Percentiles rank a stretch among this genome's conserved stretches.
These are phyloP conservation scores for Nannoperca australis DNA, from an alignment of 2,797 vertebrate species.

Conservation along the genomic window DNA sequence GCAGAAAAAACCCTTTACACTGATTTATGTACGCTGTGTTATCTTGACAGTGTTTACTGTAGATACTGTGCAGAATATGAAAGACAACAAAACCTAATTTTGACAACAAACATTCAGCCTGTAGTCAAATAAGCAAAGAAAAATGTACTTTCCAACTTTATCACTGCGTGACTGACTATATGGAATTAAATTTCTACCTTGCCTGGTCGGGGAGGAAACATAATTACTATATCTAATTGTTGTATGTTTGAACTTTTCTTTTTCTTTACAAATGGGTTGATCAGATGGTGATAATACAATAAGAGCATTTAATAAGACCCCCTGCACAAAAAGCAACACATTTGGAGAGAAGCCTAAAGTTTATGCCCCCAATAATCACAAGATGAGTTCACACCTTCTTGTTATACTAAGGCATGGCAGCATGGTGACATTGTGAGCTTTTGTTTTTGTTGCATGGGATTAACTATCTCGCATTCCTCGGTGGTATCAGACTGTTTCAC, in stretches of 20 bases:
- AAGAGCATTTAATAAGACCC: neutral
- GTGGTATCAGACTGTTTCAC: conserved; percentile 35
- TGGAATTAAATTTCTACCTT: conserved; percentile 11
- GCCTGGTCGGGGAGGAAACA: neutral
- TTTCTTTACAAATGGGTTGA: neutral
- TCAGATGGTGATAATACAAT: neutral
- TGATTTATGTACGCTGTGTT: conserved; percentile 29
- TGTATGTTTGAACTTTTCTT: too few species aligned
- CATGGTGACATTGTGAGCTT: conserved; percentile 15
- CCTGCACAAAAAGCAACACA: neutral
- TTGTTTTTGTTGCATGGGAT: conserved; percentile 47
- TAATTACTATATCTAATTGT: neutral
- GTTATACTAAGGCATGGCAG: neutral
- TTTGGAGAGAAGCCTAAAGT: neutral
- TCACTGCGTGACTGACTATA: conserved; percentile 10
- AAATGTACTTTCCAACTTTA: neutral
- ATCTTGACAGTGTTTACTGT: conserved; percentile 39
- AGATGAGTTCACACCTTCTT: neutral
- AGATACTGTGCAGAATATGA: conserved; percentile 26
- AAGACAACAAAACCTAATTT: conserved; percentile 33
- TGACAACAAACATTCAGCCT: conserved; percentile 45
- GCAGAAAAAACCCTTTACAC: neutral
- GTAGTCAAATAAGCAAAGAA: conserved; percentile 18
- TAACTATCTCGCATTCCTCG: conserved; percentile 51
- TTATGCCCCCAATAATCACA: neutral